These are phyloP conservation scores for Brachyptera risi DNA, from an alignment of 2,888 invertebrate species.

Conservation along the genomic window DNA sequence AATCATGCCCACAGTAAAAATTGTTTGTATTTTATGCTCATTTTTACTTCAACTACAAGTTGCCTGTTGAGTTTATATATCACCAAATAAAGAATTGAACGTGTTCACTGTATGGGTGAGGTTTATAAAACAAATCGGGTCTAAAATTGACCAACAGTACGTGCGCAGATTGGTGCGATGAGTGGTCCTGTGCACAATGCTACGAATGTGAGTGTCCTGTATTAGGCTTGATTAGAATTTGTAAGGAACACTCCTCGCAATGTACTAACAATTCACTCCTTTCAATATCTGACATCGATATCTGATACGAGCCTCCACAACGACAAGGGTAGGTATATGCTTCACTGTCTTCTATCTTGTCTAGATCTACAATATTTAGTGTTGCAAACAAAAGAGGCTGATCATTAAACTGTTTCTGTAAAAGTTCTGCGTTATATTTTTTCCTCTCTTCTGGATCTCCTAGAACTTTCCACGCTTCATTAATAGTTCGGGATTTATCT, in stretches of 20 bases:
- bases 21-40: no score
- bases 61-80: no score
- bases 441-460: conserved; percentile 56
- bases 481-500: conserved; percentile 45
- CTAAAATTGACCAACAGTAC: no score
- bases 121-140: no score
- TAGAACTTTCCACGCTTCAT: conserved; percentile 68
- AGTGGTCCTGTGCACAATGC: no score
- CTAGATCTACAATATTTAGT: conserved; percentile 51
- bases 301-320: conserved; percentile 61
- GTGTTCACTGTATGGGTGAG: no score
- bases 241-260: conserved; percentile 72
- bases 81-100: no score
- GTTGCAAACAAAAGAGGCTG: conserved; percentile 58
- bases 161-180: no score
- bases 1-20: no score
- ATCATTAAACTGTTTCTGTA: conserved; percentile 54
- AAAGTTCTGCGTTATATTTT: conserved; percentile 60
- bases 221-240: no score
- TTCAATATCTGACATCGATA: conserved; percentile 44
- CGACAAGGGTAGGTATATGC: conserved; percentile 58
- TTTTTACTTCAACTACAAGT: no score
- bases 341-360: conserved; percentile 42
- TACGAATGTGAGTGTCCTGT: no score
- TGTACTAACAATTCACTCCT: conserved; percentile 51